Percentiles rank a stretch among this genome's conserved stretches.
Evolutionary conservation across 1,140 invertebrate genomes (phyloP).

Genomic region (Ostrea denselamellosa): DNA sequence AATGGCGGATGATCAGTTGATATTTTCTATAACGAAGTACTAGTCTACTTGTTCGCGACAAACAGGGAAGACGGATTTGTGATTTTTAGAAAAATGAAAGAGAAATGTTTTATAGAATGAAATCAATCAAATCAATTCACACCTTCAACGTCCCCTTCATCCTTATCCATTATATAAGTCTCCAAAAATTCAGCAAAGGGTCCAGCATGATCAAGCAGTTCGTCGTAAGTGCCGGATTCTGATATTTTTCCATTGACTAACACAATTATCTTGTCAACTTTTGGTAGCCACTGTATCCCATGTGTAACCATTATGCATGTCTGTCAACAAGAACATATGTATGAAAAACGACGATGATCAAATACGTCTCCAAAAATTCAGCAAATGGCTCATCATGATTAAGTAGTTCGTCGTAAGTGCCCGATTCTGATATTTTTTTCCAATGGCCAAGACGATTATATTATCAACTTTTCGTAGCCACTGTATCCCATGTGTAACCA

Average conservation of each 20-base stretch:
- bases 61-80: no score
- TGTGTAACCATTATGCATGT: slow-evolving; percentile 77
- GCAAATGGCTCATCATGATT: slow-evolving; percentile 76
- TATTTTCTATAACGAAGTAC: no score
- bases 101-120: no score
- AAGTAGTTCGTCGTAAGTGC: no score
- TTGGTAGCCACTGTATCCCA: slow-evolving; percentile 73
- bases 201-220: slow-evolving; percentile 69
- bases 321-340: slow-evolving; percentile 42
- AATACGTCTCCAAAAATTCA: slow-evolving; percentile 54
- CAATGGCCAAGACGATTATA: no score
- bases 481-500: slow-evolving; percentile 77
- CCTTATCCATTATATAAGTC: neutral
- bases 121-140: neutral
- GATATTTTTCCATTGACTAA: slow-evolving; percentile 71
- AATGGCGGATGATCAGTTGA: no score
- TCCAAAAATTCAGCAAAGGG: slow-evolving; percentile 70
- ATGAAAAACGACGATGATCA: no score
- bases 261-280: slow-evolving; percentile 76
- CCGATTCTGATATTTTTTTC: no score
- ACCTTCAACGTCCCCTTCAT: neutral
- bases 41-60: no score
- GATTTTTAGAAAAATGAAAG: no score
- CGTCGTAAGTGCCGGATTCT: slow-evolving; percentile 75
- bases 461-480: slow-evolving; percentile 74